These are phyloP conservation scores for Leucophora obtusa DNA, from an alignment of 2,888 invertebrate species.

Conservation along the genomic window DNA sequence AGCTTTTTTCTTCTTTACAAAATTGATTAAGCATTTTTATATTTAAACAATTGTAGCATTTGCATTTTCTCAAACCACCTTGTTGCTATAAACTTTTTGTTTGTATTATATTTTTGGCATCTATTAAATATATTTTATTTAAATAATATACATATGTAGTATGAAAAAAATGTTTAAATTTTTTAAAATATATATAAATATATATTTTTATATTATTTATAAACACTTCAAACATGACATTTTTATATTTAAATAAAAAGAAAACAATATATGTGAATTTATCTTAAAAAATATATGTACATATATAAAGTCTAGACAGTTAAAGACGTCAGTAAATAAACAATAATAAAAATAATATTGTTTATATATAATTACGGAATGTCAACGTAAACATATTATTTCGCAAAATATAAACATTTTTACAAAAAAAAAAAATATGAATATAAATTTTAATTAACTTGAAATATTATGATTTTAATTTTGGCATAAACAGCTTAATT, in stretches of 20 bases:
- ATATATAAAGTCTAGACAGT: slow-evolving; percentile 29
- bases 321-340: slow-evolving; percentile 31
- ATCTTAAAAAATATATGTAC: slow-evolving; percentile 33
- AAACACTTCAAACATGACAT: slow-evolving; percentile 56
- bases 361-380: slow-evolving; percentile 2
- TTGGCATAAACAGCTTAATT: too few relatives aligned
- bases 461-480: too few relatives aligned
- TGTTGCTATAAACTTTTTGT: background rate
- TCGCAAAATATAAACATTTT: background rate
- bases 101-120: background rate
- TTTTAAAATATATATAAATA: background rate
- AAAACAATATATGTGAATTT: slow-evolving; percentile 11
- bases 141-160: background rate
- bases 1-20: too few relatives aligned
- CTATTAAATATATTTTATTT: background rate
- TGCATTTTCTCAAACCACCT: background rate
- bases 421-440: background rate
- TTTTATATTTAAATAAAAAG: slow-evolving; percentile 37
- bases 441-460: too few relatives aligned
- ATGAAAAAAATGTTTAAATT: background rate
- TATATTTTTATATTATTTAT: slow-evolving; percentile 17
- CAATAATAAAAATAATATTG: background rate
- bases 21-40: too few relatives aligned
- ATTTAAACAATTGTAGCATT: too few relatives aligned
- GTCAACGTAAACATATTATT: background rate